Conservation (phyloP, 1,140 invertebrate species). For the Oncopeltus fasciatus region DNA sequence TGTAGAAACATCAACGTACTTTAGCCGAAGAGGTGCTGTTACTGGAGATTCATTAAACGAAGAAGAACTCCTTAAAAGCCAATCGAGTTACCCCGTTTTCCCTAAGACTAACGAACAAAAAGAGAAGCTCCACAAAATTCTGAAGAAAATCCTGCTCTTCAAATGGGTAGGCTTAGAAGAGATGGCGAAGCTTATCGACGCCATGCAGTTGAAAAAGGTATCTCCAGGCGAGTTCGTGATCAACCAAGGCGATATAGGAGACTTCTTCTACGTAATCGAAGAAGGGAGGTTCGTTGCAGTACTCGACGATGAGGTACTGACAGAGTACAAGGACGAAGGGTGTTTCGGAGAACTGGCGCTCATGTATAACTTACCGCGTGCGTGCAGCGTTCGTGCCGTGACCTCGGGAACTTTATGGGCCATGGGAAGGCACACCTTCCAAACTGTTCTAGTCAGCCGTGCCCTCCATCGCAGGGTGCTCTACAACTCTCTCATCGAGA, state of each 20-base stretch:
- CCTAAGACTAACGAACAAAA: not conserved
- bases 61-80: not conserved
- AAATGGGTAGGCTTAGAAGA: not conserved
- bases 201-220: not conserved
- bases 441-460: slow-evolving; percentile 85
- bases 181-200: slow-evolving; percentile 1
- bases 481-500: slow-evolving; percentile 69
- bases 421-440: slow-evolving; percentile 89
- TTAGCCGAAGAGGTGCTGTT: not conserved
- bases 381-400: slow-evolving; percentile 71
- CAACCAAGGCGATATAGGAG: slow-evolving; percentile 6
- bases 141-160: slow-evolving; percentile 1
- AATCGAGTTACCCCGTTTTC: not conserved
- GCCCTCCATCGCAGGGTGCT: slow-evolving; percentile 92
- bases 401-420: slow-evolving; percentile 81
- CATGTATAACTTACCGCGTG: slow-evolving; percentile 93
- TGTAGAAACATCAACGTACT: too few species aligned
- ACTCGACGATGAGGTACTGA: slow-evolving; percentile 44
- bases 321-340: slow-evolving; percentile 65
- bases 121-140: not conserved
- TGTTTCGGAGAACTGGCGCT: slow-evolving; percentile 92
- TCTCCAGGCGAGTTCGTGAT: not conserved
- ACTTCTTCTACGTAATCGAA: slow-evolving; percentile 12
- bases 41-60: not conserved
- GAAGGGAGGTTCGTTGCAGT: slow-evolving; percentile 1